phyloP scores from a whole-genome alignment of 2,888 invertebrate species.

The Siphlonurus alternatus region DNA sequence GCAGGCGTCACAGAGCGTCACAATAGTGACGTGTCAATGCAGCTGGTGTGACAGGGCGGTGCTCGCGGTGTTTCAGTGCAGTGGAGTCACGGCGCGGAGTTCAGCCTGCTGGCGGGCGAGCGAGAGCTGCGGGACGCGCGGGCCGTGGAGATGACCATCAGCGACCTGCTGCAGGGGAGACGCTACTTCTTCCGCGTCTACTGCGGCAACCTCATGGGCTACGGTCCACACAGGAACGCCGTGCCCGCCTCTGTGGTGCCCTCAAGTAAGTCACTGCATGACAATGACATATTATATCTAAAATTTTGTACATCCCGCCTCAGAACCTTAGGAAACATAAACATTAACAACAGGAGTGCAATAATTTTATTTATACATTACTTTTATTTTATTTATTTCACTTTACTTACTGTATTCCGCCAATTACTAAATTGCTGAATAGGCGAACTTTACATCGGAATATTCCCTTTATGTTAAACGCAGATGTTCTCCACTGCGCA shows the following conservation, averaged over 20 bases:
- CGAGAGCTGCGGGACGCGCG: constrained; percentile 55
- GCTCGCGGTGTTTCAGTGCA: constrained; percentile 63
- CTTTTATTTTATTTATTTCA: too few relatives aligned
- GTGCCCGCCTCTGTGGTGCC: constrained; percentile 75
- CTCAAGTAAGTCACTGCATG: constrained; percentile 74
- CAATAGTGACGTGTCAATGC: neutral
- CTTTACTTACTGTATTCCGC: too few relatives aligned
- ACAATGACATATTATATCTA: constrained; percentile 15
- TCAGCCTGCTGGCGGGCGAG: constrained; percentile 63
- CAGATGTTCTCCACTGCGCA: too few relatives aligned
- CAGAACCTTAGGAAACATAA: neutral
- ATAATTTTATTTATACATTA: too few relatives aligned
- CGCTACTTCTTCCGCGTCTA: constrained; percentile 79
- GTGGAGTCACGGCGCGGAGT: constrained; percentile 80
- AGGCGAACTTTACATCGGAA: too few relatives aligned
- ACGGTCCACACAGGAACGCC: constrained; percentile 57
- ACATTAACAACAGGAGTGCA: too few relatives aligned
- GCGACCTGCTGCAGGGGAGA: constrained; percentile 67
- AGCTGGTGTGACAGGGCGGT: too few relatives aligned
- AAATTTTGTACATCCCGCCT: neutral
- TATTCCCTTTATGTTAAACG: too few relatives aligned
- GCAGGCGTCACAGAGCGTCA: too few relatives aligned
- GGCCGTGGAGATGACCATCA: constrained; percentile 35
- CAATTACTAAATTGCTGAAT: too few relatives aligned
- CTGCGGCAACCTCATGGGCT: constrained; percentile 89